Evolutionary conservation across 2,113 vertebrate species (phyloP), one percentile per base, ranked within the genome.

Genomic region (Chionodraco myersi): DNA sequence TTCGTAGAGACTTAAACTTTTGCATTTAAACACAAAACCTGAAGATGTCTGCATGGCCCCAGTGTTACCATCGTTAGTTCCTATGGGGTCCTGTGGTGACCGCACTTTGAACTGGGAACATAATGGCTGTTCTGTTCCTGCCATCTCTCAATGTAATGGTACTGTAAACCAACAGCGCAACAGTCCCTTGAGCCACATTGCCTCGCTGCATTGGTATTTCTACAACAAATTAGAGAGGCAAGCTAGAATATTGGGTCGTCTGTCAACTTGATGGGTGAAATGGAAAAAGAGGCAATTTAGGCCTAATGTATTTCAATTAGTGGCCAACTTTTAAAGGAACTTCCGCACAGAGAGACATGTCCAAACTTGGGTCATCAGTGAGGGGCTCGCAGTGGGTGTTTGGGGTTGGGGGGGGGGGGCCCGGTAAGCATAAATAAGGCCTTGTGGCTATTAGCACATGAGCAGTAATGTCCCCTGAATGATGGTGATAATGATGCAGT

Each of bases 251-350:
- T 96, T 94, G 95, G 95, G 94, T 94, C 86, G 78, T 96, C 95
- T 96, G 96, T 97, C 96, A 96, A 93, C 95, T 95, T 96, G 96
- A 97, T 93, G 95, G 95, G 96, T 96, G 96, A 95, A 95, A 94
- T 94, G 96, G 94, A 96, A 91, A 91, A 89, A 86, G 93, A 91
- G 88, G 93, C 95, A 96, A 97, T 97, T 97, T 95, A 95, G 89
- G 94, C 91, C 94, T 96, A 96, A 97, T 96, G 95, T 94, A 94
- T 94, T 96, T 96, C 95, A 97, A 96, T 96, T 97, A 96, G 92
- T 89, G 92, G 91, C 74, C 48, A 82, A 90, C 88, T 93, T 94
- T 93, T 76, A 76, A 89, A 77, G 88, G 85, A 86, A 92, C 83
- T 84, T 94, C 91, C 86, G 89, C 68, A 44, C 49, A 61, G 77